Percentiles rank a stretch among this genome's conserved stretches.
phyloP scores from a whole-genome alignment of 2,113 vertebrate species.

The Eulacestoma nigropectus region DNA sequence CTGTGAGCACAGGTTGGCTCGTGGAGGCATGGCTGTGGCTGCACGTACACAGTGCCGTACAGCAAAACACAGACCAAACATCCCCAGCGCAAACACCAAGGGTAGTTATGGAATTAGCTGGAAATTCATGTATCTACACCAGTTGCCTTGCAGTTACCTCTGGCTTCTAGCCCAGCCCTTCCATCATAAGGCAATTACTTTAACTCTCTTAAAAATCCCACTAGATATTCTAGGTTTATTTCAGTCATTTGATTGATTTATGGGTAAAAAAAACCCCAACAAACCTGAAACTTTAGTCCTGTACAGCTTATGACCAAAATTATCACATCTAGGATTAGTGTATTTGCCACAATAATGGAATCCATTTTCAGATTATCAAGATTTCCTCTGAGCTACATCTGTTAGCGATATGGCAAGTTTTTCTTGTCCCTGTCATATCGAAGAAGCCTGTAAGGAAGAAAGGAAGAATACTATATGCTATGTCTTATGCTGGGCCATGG shows the following conservation, averaged over 20 bases:
- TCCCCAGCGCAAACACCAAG: not conserved
- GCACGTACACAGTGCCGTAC: rapidly evolving
- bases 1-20: not conserved
- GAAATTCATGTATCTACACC: not conserved
- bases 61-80: not conserved
- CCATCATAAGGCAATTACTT: not conserved
- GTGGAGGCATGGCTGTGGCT: not conserved
- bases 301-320: not conserved
- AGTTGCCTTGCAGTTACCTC: not conserved
- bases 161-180: not conserved
- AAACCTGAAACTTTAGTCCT: not conserved
- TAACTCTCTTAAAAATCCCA: not conserved
- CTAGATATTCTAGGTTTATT: not conserved
- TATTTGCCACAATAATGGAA: not conserved
- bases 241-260: not conserved
- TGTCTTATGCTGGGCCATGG: not conserved
- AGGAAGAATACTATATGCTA: not conserved
- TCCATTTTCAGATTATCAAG: not conserved
- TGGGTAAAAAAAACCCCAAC: not conserved
- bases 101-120: not conserved
- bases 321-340: not conserved
- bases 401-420: not conserved
- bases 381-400: slow-evolving; percentile 7
- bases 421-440: not conserved
- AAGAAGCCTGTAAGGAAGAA: not conserved